Evolutionary conservation across 1,140 invertebrate genomes (phyloP), one percentile per base, ranked within the genome.

Genomic region (Proctacanthus coquilletti): DNA sequence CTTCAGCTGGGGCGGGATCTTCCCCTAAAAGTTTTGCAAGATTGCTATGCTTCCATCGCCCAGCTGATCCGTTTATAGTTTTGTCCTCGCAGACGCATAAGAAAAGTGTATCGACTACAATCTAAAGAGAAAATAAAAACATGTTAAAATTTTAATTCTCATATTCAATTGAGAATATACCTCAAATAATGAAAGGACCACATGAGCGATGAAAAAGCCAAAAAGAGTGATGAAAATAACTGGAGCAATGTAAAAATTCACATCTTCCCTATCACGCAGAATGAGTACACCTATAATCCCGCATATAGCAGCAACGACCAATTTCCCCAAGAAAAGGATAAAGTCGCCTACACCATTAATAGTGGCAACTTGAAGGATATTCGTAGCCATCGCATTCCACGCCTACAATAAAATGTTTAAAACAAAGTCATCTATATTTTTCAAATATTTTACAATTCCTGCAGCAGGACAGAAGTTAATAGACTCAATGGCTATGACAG

Each of bases 281-380:
- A 84, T 69, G 21, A 91, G 60, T 6, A 86, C 61, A 14, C 76
- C 80, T 25, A 80, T 62, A 41, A 72, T 70, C 35, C 80, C 82
- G 0, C 79, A 83, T 1, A 80, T 63, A 1, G 80, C 75, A 8
- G 85, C 83, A 21, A 92, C 84, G 21, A 59, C 45, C 40, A 82
- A 79, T 69, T 96, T 96, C 19, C 84, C 86, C 34, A 96, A 58
- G 52, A 97, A 92, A 5, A 97, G 66, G 32, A 96, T 80, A 56
- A 96, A 95, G 60, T 94, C 88, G 6, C 91, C 91, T 21, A 95
- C 74, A 47, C 84, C 83, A 61, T 96, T 95, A 32, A 96, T 86
- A 0, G 88, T 85, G 9, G 83, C 80, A 39, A 96, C 77, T 70
- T 88, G 75, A 21, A 95, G 53, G 2, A 78, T 80, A 63, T 96